These are phyloP conservation scores for Physella acuta DNA, from an alignment of 1,140 invertebrate species.

Conservation along the genomic window DNA sequence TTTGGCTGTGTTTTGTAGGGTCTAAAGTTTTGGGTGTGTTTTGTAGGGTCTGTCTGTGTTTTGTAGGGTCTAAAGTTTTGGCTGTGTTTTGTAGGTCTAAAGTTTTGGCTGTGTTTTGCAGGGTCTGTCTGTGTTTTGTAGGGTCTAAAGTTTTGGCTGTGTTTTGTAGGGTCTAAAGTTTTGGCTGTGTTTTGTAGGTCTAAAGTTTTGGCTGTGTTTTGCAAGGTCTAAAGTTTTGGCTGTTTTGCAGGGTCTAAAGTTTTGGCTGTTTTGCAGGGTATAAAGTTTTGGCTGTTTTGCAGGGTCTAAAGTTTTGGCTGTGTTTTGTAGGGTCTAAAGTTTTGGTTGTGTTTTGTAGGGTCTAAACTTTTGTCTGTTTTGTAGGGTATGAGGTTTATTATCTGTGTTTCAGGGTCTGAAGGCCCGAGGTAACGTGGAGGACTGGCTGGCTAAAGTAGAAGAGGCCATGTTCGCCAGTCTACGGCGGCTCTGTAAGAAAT, in stretches of 20 bases:
- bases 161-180: neutral
- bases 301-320: neutral
- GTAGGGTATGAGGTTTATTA: neutral
- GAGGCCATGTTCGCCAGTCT: constrained; percentile 68
- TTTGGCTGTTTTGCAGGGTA: no score
- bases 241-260: neutral
- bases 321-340: neutral
- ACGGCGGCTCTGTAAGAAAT: constrained; percentile 60
- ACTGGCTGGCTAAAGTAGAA: constrained; percentile 73
- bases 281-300: neutral
- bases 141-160: no score
- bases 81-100: no score
- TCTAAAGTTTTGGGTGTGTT: no score
- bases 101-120: no score
- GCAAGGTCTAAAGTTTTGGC: neutral
- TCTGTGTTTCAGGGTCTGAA: constrained; percentile 69
- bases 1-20: no score
- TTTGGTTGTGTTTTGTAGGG: neutral
- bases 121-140: no score
- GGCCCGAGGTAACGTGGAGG: constrained; percentile 83
- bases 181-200: neutral
- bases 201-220: neutral
- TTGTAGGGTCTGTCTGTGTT: no score
- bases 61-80: no score
- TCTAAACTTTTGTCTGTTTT: neutral